Conservation (phyloP, 1,140 invertebrate genomes). For the Platyscapa corneri region DNA sequence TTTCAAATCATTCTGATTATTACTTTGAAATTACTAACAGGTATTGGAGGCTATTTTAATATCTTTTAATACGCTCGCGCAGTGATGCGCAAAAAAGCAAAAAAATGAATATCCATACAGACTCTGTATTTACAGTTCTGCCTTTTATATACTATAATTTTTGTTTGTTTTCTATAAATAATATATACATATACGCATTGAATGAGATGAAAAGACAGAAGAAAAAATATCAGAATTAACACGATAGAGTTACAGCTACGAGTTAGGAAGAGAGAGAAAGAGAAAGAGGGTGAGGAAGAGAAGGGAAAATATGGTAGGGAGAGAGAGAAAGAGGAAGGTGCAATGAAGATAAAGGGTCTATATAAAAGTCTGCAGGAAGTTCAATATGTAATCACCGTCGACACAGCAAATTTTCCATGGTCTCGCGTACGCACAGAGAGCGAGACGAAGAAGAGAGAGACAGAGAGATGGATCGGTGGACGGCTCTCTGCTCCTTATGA, state of each 20-base stretch:
- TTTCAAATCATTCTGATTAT: background rate
- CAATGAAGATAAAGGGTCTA: conserved; percentile 12
- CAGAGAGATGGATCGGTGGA: background rate
- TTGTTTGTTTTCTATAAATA: background rate
- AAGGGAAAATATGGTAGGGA: too few relatives aligned
- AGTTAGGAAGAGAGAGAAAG: background rate
- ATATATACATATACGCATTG: background rate
- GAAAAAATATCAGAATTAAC: background rate
- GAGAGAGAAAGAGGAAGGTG: background rate
- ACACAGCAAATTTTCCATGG: conserved; percentile 43
- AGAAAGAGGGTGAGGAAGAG: background rate
- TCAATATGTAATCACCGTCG: conserved; percentile 46
- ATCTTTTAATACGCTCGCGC: background rate
- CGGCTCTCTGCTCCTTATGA: conserved; percentile 30
- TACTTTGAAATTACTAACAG: background rate
- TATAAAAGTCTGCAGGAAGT: background rate
- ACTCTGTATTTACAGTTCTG: background rate
- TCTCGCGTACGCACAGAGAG: background rate
- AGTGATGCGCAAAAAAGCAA: background rate
- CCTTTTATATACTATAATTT: background rate
- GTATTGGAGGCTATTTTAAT: background rate
- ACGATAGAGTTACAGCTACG: conserved; percentile 6
- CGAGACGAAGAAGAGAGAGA: background rate
- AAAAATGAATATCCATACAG: background rate
- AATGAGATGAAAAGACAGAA: conserved; percentile 6